Evolutionary conservation across 2,113 vertebrate genomes (phyloP).

Genomic region (Carollia perspicillata): DNA sequence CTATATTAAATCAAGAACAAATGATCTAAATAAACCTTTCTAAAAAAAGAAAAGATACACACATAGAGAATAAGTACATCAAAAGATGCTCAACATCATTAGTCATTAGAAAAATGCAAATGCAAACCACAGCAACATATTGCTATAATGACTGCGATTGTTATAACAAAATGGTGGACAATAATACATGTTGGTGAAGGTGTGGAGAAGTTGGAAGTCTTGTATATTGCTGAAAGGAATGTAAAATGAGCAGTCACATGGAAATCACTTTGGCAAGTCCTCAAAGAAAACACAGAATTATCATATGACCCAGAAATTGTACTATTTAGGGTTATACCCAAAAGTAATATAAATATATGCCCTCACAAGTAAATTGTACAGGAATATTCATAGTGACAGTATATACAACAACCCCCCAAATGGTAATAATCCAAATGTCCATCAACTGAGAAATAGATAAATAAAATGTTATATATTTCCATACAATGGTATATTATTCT

Average conservation of each 20-base stretch:
- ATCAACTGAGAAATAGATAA: conserved; percentile 10
- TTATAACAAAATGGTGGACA: background rate
- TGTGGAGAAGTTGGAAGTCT: background rate
- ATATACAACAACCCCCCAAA: background rate
- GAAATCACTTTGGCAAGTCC: background rate
- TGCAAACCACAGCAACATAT: background rate
- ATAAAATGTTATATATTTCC: background rate
- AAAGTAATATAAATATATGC: background rate
- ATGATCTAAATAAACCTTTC: background rate
- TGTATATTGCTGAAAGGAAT: background rate
- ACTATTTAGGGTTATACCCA: background rate
- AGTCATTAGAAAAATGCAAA: background rate
- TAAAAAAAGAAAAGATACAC: background rate
- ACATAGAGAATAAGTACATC: background rate
- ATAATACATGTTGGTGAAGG: background rate
- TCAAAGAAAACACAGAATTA: background rate
- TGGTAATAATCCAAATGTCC: background rate
- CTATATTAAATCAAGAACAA: background rate
- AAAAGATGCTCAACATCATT: background rate
- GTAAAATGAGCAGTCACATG: background rate
- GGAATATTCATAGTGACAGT: background rate
- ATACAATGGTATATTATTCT: background rate
- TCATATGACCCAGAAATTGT: background rate
- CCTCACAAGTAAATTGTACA: background rate
- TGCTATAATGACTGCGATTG: background rate